phyloP scores from a whole-genome alignment of 2,797 vertebrate species.

The Bradypodion ventrale region DNA sequence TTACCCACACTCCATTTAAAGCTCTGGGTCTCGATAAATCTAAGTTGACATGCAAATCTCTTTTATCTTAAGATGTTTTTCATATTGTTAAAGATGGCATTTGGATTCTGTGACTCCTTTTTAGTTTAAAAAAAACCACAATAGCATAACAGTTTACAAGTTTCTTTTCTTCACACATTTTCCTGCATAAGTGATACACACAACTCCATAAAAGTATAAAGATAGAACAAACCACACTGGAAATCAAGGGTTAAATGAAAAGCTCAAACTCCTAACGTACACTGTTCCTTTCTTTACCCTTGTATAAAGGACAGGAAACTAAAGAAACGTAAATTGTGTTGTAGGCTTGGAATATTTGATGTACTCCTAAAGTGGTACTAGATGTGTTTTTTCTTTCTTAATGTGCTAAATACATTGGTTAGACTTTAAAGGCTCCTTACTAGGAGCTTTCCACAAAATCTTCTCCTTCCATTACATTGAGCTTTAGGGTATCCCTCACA shows the following conservation, averaged over 20 bases:
- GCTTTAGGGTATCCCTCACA: not conserved
- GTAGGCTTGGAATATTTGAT: slow-evolving; percentile 56
- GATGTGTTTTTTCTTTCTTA: not conserved
- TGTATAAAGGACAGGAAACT: slow-evolving; percentile 25
- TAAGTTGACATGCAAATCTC: not conserved
- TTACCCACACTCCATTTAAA: not conserved
- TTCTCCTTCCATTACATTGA: not conserved
- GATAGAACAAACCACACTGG: not conserved
- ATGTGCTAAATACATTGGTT: not conserved
- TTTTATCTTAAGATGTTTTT: not conserved
- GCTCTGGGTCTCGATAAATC: not conserved
- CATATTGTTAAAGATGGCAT: not conserved
- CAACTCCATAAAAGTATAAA: not conserved
- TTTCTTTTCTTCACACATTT: not conserved
- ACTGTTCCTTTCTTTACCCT: not conserved
- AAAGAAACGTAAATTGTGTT: slow-evolving; percentile 35
- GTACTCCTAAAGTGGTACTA: slow-evolving; percentile 24
- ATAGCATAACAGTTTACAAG: not conserved
- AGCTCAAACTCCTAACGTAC: not conserved
- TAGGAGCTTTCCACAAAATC: not conserved
- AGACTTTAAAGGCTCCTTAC: not conserved
- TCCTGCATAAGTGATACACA: not conserved
- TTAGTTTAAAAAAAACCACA: slow-evolving; percentile 4
- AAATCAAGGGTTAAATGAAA: slow-evolving; percentile 14
- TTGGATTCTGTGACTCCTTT: not conserved